Conservation (phyloP, 1,140 invertebrate genomes). For the Brachionus calyciflorus region DNA sequence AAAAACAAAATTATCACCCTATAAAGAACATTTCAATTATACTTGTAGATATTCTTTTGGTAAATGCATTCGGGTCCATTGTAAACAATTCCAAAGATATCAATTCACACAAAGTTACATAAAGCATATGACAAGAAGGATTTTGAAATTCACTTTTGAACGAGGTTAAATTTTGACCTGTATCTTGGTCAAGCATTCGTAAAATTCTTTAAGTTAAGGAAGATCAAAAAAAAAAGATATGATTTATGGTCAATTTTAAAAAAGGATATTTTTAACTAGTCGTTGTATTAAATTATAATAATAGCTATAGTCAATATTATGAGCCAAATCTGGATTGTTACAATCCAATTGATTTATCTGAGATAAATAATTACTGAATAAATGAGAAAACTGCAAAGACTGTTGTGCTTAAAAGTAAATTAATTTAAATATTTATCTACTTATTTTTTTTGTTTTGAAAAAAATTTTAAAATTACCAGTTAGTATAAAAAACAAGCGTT, state of each 20-base stretch:
- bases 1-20: neutral
- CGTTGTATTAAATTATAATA: conserved; percentile 17
- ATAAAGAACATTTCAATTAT: conserved; percentile 40
- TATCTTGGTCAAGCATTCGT: conserved; percentile 28
- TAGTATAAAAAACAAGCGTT: conserved; percentile 34
- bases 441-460: neutral
- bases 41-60: neutral
- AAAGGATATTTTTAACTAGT: conserved; percentile 42
- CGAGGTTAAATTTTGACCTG: neutral
- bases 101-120: conserved; percentile 11
- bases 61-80: neutral
- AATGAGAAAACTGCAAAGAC: conserved; percentile 9
- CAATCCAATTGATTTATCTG: neutral
- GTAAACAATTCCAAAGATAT: conserved; percentile 13
- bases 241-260: neutral
- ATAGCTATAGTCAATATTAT: conserved; percentile 1
- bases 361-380: conserved; percentile 28
- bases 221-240: conserved; percentile 13
- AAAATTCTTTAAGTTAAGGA: conserved; percentile 6
- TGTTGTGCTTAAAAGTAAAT: neutral
- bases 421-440: neutral
- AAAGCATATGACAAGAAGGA: conserved; percentile 43
- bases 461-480: neutral
- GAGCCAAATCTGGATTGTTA: neutral
- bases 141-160: conserved; percentile 42